These are phyloP conservation scores for Porites lobata DNA, from an alignment of 92 coral and sea anemone genomes.

Conservation along the genomic window DNA sequence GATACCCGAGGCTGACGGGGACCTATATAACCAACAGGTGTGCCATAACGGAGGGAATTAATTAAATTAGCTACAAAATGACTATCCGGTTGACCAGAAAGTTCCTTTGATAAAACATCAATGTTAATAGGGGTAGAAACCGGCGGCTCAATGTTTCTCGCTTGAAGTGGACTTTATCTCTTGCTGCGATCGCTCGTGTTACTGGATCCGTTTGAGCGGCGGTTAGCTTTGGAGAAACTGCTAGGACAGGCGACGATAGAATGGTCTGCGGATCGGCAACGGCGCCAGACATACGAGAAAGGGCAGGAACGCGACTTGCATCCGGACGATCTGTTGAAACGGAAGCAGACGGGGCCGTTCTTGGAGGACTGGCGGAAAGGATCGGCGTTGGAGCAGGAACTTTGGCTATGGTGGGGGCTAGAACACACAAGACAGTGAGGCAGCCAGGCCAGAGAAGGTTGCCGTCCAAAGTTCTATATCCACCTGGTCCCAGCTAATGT, in stretches of 20 bases:
- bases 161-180: conserved; percentile 1
- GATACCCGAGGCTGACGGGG: conserved; percentile 32
- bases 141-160: neutral
- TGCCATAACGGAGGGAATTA: conserved; percentile 26
- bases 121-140: conserved; percentile 32
- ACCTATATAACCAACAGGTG: conserved; percentile 34
- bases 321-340: no score
- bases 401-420: neutral
- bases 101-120: conserved; percentile 8
- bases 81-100: conserved; percentile 42
- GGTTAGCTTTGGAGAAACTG: no score
- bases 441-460: neutral
- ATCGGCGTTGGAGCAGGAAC: no score
- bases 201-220: no score
- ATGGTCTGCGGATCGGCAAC: no score
- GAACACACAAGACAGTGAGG: neutral
- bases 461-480: neutral
- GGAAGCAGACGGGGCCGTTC: no score
- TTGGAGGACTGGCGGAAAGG: no score
- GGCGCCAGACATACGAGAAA: no score
- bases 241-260: no score
- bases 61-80: conserved; percentile 37
- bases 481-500: neutral
- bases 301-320: no score
- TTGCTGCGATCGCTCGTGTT: neutral